phyloP scores from a whole-genome alignment of 2,797 vertebrate species.

The Pseudomugil tenellus region DNA sequence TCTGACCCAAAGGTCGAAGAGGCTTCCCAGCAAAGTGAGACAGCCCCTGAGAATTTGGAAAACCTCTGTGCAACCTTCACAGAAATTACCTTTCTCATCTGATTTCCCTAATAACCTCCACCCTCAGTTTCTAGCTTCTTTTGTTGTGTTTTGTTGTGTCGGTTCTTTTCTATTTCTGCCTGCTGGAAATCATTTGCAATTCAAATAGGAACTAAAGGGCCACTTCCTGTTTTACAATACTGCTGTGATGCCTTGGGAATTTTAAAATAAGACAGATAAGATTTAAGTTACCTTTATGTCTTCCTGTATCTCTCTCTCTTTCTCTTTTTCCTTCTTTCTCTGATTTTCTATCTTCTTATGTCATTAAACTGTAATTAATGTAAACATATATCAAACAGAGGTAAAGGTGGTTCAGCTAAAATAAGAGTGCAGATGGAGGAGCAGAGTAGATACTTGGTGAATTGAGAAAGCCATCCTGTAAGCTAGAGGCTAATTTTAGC shows the following conservation, averaged over 20 bases:
- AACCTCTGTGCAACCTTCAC: conserved; percentile 41
- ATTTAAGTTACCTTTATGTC: conserved; percentile 18
- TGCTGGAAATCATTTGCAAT: conserved; percentile 65
- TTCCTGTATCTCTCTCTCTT: conserved; percentile 2
- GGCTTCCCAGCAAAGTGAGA: conserved; percentile 59
- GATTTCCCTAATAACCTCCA: background rate
- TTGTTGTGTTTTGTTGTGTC: conserved; percentile 35
- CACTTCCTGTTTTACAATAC: conserved; percentile 45
- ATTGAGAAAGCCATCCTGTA: conserved; percentile 76
- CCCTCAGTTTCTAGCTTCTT: background rate
- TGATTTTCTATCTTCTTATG: conserved; percentile 42
- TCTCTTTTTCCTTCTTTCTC: background rate
- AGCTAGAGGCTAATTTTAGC: conserved; percentile 83
- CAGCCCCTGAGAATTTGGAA: conserved; percentile 46
- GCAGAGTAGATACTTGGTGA: conserved; percentile 59
- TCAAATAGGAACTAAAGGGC: conserved; percentile 54
- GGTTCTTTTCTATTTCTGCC: conserved; percentile 53
- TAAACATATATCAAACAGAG: conserved; percentile 21
- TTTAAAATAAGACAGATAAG: too few species aligned
- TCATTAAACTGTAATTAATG: conserved; percentile 43
- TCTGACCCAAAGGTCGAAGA: conserved; percentile 49
- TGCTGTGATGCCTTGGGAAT: conserved; percentile 35
- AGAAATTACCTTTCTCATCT: background rate
- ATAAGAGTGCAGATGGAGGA: conserved; percentile 60
- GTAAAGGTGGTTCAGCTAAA: conserved; percentile 48